Conservation (phyloP, 2,797 vertebrate species). For the Astyanax mexicanus region DNA sequence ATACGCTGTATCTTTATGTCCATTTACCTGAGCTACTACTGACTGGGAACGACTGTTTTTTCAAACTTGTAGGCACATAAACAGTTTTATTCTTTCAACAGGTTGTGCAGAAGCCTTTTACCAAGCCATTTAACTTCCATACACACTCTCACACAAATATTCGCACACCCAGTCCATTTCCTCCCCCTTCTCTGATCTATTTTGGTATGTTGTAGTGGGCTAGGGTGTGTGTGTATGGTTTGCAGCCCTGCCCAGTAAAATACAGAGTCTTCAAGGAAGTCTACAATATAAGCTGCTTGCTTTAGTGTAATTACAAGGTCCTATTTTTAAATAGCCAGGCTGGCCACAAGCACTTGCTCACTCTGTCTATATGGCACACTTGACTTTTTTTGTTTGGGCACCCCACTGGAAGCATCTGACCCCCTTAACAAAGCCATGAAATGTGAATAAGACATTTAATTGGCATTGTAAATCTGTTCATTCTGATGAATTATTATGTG, state of each 20-base stretch:
- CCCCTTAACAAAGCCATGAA: neutral
- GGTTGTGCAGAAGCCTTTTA: conserved; percentile 6
- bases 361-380: conserved; percentile 60
- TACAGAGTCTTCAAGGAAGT: conserved; percentile 84
- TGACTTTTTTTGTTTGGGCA: conserved; percentile 53
- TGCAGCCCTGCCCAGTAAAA: conserved; percentile 84
- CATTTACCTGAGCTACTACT: neutral
- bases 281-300: conserved; percentile 81
- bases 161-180: conserved; percentile 51
- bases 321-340: conserved; percentile 77
- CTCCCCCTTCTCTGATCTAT: conserved; percentile 77
- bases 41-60: conserved; percentile 10
- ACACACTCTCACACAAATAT: conserved; percentile 31
- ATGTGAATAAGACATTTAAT: conserved; percentile 44
- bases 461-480: conserved; percentile 33
- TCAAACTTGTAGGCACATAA: conserved; percentile 37
- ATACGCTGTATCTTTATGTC: neutral
- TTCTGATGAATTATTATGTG: conserved; percentile 52
- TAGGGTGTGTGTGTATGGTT: conserved; percentile 75
- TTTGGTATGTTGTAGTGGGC: conserved; percentile 77
- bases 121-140: conserved; percentile 32
- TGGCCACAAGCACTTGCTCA: conserved; percentile 73
- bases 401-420: conserved; percentile 35
- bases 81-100: conserved; percentile 32
- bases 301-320: conserved; percentile 87